Evolutionary conservation across 1,140 invertebrate genomes (phyloP).

Genomic region (Augochlora pura): DNA sequence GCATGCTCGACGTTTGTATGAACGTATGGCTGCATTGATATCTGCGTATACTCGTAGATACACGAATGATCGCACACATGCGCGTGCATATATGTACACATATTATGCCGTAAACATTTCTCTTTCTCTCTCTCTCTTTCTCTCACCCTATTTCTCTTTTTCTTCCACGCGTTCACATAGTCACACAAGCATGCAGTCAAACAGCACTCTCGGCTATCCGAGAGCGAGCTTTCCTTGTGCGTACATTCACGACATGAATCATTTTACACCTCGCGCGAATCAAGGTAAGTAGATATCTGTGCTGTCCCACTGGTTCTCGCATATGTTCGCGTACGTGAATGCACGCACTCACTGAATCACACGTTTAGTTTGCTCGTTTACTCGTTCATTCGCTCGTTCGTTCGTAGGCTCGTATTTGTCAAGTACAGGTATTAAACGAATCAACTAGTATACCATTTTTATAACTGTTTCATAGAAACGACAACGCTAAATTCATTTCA

Average conservation of each 20-base stretch:
- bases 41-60: background rate
- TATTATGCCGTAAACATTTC: background rate
- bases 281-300: background rate
- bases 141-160: too few species aligned
- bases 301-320: background rate
- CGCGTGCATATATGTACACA: background rate
- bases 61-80: background rate
- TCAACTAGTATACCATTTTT: constrained; percentile 42
- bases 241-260: too few species aligned
- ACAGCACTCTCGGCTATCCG: background rate
- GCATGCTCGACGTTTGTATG: background rate
- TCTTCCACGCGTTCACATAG: background rate
- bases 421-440: constrained; percentile 30
- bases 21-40: background rate
- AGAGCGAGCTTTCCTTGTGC: too few species aligned
- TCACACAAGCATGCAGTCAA: background rate
- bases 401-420: constrained; percentile 5
- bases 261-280: too few species aligned
- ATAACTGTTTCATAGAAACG: constrained; percentile 61
- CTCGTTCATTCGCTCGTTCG: background rate
- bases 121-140: background rate
- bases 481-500: constrained; percentile 58
- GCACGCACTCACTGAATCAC: background rate
- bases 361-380: too few species aligned
- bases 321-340: background rate